phyloP scores from a whole-genome alignment of 2,113 vertebrate species.

The Boleophthalmus pectinirostris region DNA sequence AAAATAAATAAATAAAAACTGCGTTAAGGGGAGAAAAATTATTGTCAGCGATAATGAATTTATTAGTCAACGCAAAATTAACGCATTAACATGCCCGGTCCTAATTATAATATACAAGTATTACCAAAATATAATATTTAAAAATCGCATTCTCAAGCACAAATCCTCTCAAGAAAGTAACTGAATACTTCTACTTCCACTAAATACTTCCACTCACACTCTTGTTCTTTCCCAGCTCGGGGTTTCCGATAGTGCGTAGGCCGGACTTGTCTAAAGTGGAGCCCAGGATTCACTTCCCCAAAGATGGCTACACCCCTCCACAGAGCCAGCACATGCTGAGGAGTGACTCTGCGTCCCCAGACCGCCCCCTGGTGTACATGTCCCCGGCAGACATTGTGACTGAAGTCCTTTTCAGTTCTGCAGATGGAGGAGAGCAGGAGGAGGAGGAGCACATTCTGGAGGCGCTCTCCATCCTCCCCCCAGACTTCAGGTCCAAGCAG shows the following conservation, averaged over 20 bases:
- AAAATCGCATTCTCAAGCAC: too few relatives aligned
- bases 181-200: too few relatives aligned
- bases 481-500: constrained; percentile 80
- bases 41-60: too few relatives aligned
- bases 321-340: constrained; percentile 60
- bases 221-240: constrained; percentile 61
- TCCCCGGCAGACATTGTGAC: constrained; percentile 88
- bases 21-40: too few relatives aligned
- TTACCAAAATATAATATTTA: too few relatives aligned
- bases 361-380: constrained; percentile 76
- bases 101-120: too few relatives aligned
- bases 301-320: constrained; percentile 81
- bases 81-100: too few relatives aligned
- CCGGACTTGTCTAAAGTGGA: constrained; percentile 92
- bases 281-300: constrained; percentile 83
- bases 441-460: not conserved
- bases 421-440: constrained; percentile 44
- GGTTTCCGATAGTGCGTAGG: constrained; percentile 76
- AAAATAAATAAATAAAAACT: too few relatives aligned
- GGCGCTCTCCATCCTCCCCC: constrained; percentile 66
- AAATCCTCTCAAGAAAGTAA: too few relatives aligned
- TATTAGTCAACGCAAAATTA: too few relatives aligned
- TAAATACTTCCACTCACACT: not conserved
- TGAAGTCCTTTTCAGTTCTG: constrained; percentile 82
- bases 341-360: not conserved